Evolutionary conservation across 2,888 invertebrate genomes (phyloP).

Genomic region (Shargacucullia verbasci): DNA sequence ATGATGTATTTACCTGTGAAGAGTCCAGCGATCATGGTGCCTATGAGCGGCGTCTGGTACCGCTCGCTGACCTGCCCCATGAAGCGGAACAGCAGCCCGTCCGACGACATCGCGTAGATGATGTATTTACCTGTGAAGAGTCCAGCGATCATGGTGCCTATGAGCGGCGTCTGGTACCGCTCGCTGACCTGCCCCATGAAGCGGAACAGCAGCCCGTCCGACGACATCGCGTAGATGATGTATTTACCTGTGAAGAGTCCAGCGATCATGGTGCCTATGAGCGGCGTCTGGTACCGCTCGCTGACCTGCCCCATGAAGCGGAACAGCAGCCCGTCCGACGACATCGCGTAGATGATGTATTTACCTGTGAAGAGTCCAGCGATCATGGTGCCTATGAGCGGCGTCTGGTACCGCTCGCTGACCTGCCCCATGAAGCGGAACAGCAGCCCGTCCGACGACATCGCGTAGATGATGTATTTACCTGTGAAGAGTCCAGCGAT

Average conservation of each 20-base stretch:
- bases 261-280: constrained; percentile 93
- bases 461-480: constrained; percentile 48
- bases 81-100: constrained; percentile 94
- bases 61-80: constrained; percentile 92
- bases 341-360: not conserved
- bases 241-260: constrained; percentile 92
- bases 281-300: constrained; percentile 93
- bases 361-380: constrained; percentile 93
- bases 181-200: constrained; percentile 92
- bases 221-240: constrained; percentile 94
- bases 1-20: constrained; percentile 89
- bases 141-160: constrained; percentile 93
- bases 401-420: constrained; percentile 93
- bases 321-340: constrained; percentile 95
- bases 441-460: constrained; percentile 94
- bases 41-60: constrained; percentile 94
- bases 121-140: constrained; percentile 90
- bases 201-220: constrained; percentile 94
- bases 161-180: constrained; percentile 93
- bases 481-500: constrained; percentile 93
- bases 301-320: constrained; percentile 92
- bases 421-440: constrained; percentile 93
- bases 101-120: constrained; percentile 88
- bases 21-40: constrained; percentile 93
- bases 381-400: constrained; percentile 92